Conservation (phyloP, 1,140 invertebrate species). For the Drosophila saltans region DNA sequence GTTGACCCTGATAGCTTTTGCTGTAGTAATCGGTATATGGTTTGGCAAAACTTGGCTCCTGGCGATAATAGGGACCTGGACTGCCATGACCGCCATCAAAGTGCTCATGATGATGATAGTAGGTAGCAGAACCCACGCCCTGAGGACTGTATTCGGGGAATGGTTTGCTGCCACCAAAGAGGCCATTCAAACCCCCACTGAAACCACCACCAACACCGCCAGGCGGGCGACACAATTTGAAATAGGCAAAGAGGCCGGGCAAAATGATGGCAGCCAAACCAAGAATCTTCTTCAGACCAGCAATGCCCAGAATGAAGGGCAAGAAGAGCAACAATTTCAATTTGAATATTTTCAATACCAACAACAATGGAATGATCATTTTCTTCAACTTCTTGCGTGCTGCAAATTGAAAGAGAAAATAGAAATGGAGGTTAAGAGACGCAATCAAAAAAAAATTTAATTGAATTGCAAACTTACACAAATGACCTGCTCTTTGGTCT, state of each 20-base stretch:
- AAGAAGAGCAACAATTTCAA: slow-evolving; percentile 91
- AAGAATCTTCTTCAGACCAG: slow-evolving; percentile 92
- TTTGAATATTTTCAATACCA: slow-evolving; percentile 93
- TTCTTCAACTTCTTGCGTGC: slow-evolving; percentile 91
- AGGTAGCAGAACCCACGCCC: slow-evolving; percentile 85
- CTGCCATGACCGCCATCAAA: slow-evolving; percentile 71
- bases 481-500: slow-evolving; percentile 88
- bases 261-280: slow-evolving; percentile 90
- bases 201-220: slow-evolving; percentile 65
- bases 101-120: slow-evolving; percentile 84
- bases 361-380: slow-evolving; percentile 91
- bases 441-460: not conserved
- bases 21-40: slow-evolving; percentile 83
- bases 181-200: slow-evolving; percentile 66
- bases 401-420: slow-evolving; percentile 74
- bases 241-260: slow-evolving; percentile 90
- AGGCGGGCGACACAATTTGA: slow-evolving; percentile 88
- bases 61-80: slow-evolving; percentile 64
- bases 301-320: slow-evolving; percentile 91
- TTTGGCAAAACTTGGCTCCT: slow-evolving; percentile 80
- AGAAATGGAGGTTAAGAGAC: slow-evolving; percentile 8
- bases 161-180: slow-evolving; percentile 76
- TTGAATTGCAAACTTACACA: slow-evolving; percentile 87
- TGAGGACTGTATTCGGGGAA: slow-evolving; percentile 87
- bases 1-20: slow-evolving; percentile 72